Conservation (phyloP, 2,113 vertebrate genomes). For the Mesembrinibis cayennensis region DNA sequence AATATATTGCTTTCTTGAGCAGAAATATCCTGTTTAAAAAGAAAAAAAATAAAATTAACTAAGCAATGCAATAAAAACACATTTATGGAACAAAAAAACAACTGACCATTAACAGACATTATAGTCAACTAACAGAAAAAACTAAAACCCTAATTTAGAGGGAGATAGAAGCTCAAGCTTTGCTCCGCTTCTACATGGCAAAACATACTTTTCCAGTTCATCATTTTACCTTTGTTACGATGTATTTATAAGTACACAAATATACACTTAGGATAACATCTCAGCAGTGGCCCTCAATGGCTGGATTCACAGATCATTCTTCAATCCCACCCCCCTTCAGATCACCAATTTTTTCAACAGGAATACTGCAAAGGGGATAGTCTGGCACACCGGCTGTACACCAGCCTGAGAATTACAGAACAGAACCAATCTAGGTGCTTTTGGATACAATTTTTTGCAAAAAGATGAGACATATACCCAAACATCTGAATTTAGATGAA, state of each 20-base stretch:
- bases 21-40: slow-evolving; percentile 90
- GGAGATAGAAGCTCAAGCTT: background rate
- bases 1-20: slow-evolving; percentile 99
- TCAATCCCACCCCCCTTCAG: background rate
- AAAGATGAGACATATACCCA: background rate
- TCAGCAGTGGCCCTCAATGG: background rate
- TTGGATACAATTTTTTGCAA: background rate
- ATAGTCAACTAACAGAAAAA: background rate
- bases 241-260: background rate
- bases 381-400: background rate
- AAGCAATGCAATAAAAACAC: background rate
- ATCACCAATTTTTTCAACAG: background rate
- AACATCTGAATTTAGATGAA: background rate
- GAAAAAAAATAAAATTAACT: background rate
- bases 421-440: background rate
- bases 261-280: background rate
- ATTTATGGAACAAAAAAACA: background rate
- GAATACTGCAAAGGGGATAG: background rate
- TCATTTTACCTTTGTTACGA: background rate
- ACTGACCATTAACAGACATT: background rate
- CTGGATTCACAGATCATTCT: background rate
- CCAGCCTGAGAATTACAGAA: background rate
- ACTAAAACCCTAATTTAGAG: background rate
- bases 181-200: background rate
- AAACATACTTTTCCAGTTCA: background rate